phyloP scores from a whole-genome alignment of 2,113 vertebrate species.

The Megaceryle maxima region DNA sequence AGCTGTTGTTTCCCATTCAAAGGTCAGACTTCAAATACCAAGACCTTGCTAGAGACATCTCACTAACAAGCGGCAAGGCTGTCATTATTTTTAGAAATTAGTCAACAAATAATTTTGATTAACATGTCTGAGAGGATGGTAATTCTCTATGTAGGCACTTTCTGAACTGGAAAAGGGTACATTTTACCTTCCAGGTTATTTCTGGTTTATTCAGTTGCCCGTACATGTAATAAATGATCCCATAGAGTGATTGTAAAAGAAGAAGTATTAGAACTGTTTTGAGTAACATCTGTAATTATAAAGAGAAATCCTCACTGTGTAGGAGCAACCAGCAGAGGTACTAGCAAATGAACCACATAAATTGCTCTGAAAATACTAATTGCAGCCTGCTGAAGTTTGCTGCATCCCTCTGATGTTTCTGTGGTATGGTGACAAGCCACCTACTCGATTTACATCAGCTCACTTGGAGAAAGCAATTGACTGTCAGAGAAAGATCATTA shows the following conservation, averaged over 20 bases:
- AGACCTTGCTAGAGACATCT: not conserved
- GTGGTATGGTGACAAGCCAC: constrained; percentile 21
- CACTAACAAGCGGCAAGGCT: constrained; percentile 1
- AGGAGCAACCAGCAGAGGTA: not conserved
- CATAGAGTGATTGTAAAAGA: not conserved
- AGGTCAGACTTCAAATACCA: constrained; percentile 53
- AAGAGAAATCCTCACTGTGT: not conserved
- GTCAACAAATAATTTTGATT: not conserved
- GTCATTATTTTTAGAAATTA: constrained; percentile 6
- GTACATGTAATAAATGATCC: not conserved
- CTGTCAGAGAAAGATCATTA: constrained; percentile 43
- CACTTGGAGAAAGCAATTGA: constrained; percentile 33
- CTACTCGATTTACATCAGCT: constrained; percentile 25
- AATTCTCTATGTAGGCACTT: not conserved
- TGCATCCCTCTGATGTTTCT: not conserved
- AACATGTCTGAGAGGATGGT: not conserved
- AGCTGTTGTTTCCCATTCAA: constrained; percentile 12
- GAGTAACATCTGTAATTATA: not conserved
- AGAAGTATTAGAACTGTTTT: not conserved
- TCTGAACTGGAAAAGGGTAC: not conserved
- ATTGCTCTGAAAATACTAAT: constrained; percentile 12
- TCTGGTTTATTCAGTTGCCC: not conserved
- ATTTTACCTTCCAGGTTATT: not conserved
- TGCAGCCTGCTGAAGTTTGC: constrained; percentile 14
- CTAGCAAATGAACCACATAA: not conserved